Evolutionary conservation across 1,140 invertebrate species (phyloP), one percentile per base, ranked within the genome.

Genomic region (Colletes gigas): DNA sequence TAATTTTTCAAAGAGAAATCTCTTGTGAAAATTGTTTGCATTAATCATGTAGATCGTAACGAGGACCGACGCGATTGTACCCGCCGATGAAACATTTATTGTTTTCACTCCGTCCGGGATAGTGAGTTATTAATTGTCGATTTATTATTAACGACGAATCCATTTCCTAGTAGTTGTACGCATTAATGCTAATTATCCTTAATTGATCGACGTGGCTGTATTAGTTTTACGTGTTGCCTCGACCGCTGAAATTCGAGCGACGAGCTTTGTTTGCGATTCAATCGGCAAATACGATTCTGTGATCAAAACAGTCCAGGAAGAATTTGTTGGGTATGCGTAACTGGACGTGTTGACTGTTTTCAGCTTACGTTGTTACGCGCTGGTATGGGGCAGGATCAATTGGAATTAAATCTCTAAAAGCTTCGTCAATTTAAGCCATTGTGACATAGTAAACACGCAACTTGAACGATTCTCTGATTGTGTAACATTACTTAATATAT

Each of bases 101-200:
- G 59, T 30, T 71, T n/a, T 57, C n/a, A 74, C 14, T 7, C 55
- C 7, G 41, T 30, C 41, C 21, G 52, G 41, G 50, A 12, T 65
- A 59, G 55, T 66, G 21, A 62, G 74, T 84, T 81, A 78, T 81
- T 85, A 84, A 84, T 76, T 21, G 60, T 39, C 62, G 73, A 81
- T 85, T 41, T 72, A 85, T 84, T 84, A 84, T 85, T 85, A 85
- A 84, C 69, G 55, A 72, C 54, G 59, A 62, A 77, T 84, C 83
- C 66, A 81, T 69, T 81, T 81, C 65, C 78, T 47, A 67, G 57
- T 54, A 65, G 55, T 50, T 44, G n/a, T 44, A n/a, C 47, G 66
- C 50, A 75, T 81, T 69, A 75, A 74, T 62, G 47, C 63, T 80
- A 71, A 83, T 83, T 69, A 81, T 71, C 41, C 66, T 50, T 81